These are phyloP conservation scores for Agapornis roseicollis DNA, from an alignment of 2,113 vertebrate species.

Conservation along the genomic window DNA sequence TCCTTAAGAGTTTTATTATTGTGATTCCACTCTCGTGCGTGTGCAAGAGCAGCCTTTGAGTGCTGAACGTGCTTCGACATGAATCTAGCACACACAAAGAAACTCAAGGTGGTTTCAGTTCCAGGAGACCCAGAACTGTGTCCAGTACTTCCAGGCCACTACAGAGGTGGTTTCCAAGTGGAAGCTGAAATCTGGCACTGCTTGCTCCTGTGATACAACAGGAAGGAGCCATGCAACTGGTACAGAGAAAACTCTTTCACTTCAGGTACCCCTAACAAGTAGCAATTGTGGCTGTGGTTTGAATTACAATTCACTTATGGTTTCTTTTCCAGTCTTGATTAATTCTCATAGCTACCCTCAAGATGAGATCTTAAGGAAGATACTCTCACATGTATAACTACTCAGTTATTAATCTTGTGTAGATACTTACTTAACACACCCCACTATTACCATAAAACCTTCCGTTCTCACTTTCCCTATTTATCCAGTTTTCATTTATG, in stretches of 20 bases:
- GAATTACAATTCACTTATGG: not conserved
- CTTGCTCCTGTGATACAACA: rapidly evolving
- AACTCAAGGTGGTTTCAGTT: not conserved
- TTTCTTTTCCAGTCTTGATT: not conserved
- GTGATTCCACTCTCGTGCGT: not conserved
- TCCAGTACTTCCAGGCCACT: not conserved
- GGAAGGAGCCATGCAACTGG: not conserved
- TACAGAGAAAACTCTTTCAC: not conserved
- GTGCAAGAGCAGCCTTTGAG: not conserved
- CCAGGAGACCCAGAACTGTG: not conserved
- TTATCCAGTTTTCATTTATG: not conserved
- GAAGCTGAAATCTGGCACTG: rapidly evolving
- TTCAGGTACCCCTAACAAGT: not conserved
- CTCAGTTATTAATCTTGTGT: not conserved
- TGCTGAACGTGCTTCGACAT: rapidly evolving
- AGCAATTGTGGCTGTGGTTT: not conserved
- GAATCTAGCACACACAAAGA: too few relatives aligned
- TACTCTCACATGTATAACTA: not conserved
- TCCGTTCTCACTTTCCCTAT: not conserved
- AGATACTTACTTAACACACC: not conserved
- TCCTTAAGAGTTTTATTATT: not conserved
- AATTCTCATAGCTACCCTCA: not conserved
- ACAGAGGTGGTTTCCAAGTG: not conserved
- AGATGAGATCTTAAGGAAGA: not conserved
- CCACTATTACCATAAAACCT: not conserved